phyloP scores from a whole-genome alignment of 2,113 vertebrate genomes.

The human (Homo sapiens) region GRCh38 chr19:54387501-54388000 shows the following conservation, averaged over 20 bases:
- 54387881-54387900: background rate
- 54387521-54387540: background rate
- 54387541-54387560: background rate
- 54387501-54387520: background rate
- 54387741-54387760: background rate
- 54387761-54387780: background rate
- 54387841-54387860: background rate
- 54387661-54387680: background rate
- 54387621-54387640: background rate
- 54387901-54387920: background rate
- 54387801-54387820: background rate
- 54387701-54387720: background rate
- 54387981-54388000: background rate
- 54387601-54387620: background rate
- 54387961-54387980: fast-evolving
- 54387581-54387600: background rate
- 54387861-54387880: background rate
- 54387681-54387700: background rate
- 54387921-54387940: background rate
- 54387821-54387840: background rate
- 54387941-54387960: background rate
- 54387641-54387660: background rate
- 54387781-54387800: background rate
- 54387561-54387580: background rate
- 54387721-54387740: fast-evolving